phyloP scores from a whole-genome alignment of 37 sponge, comb jelly and placozoan genomes.

The Bolinopsis microptera region DNA sequence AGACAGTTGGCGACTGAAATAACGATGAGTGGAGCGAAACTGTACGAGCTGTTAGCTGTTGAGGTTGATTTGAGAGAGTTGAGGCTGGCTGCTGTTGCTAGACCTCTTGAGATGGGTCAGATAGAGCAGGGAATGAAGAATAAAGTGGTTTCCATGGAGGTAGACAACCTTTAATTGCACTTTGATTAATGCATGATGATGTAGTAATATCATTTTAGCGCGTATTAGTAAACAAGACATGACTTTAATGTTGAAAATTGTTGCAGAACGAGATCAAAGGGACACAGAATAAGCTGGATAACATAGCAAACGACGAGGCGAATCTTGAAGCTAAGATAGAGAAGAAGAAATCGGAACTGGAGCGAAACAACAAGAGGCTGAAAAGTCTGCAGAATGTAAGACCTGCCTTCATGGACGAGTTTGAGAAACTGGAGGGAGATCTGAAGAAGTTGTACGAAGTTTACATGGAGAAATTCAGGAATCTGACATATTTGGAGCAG shows the following conservation, averaged over 20 bases:
- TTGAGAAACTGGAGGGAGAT: slow-evolving; percentile 88
- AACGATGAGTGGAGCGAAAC: slow-evolving; percentile 84
- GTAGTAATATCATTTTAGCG: too few species aligned
- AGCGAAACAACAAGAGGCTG: slow-evolving; percentile 88
- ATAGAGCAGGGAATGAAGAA: slow-evolving; percentile 81
- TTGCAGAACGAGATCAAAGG: slow-evolving; percentile 75
- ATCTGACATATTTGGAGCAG: slow-evolving; percentile 91
- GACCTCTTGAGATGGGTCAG: slow-evolving; percentile 79
- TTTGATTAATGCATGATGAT: not conserved
- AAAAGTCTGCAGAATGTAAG: slow-evolving; percentile 88
- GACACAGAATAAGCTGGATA: slow-evolving; percentile 80
- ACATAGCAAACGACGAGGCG: slow-evolving; percentile 89
- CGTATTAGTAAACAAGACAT: not conserved
- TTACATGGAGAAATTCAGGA: slow-evolving; percentile 88
- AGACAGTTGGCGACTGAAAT: slow-evolving; percentile 94
- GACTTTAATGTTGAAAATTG: not conserved
- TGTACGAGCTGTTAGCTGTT: slow-evolving; percentile 85
- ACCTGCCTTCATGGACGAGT: slow-evolving; percentile 99
- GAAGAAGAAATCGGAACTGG: slow-evolving; percentile 92
- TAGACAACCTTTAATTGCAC: slow-evolving; percentile 57
- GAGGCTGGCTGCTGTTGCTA: slow-evolving; percentile 74
- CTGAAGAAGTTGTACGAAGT: slow-evolving; percentile 82
- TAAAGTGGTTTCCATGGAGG: slow-evolving; percentile 75
- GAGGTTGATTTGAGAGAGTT: slow-evolving; percentile 85
- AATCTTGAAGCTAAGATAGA: slow-evolving; percentile 91